Percentiles rank a stretch among this genome's conserved stretches.
phyloP scores from a whole-genome alignment of 1,140 invertebrate genomes.

The Camponotus floridanus region DNA sequence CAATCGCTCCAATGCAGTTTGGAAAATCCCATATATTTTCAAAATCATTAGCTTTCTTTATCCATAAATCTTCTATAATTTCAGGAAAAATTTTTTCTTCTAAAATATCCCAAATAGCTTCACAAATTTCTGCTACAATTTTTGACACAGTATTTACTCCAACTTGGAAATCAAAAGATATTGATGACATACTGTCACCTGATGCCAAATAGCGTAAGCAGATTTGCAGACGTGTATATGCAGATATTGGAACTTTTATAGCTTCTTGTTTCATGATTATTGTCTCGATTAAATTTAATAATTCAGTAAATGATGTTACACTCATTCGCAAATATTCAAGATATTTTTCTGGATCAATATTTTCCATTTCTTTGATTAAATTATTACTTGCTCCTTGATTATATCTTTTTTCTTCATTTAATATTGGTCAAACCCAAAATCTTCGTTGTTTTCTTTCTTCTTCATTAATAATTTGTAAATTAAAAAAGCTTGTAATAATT shows the following conservation, averaged over 20 bases:
- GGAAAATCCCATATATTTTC: constrained; percentile 6
- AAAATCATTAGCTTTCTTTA: not conserved
- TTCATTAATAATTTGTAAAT: not conserved
- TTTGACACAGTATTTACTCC: not conserved
- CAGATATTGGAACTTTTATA: constrained; percentile 12
- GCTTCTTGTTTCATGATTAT: not conserved
- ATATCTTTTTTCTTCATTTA: constrained; percentile 19
- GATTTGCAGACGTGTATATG: not conserved
- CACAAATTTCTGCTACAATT: not conserved
- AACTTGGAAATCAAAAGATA: constrained; percentile 13
- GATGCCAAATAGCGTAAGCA: constrained; percentile 11
- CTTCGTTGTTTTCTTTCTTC: not conserved
- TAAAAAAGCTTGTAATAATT: not conserved
- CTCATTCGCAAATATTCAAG: constrained; percentile 4
- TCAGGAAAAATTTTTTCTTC: constrained; percentile 18
- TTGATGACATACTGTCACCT: not conserved
- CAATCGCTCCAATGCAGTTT: constrained; percentile 13
- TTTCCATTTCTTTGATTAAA: not conserved
- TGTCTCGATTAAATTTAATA: not conserved
- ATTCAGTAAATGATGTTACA: not conserved
- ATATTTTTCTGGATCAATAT: not conserved
- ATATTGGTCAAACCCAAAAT: constrained; percentile 11
- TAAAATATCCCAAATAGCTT: not conserved
- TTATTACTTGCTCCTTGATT: constrained; percentile 10
- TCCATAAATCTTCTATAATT: not conserved